Conservation (phyloP, 2,113 vertebrate genomes). For the Nycticebus coucang region DNA sequence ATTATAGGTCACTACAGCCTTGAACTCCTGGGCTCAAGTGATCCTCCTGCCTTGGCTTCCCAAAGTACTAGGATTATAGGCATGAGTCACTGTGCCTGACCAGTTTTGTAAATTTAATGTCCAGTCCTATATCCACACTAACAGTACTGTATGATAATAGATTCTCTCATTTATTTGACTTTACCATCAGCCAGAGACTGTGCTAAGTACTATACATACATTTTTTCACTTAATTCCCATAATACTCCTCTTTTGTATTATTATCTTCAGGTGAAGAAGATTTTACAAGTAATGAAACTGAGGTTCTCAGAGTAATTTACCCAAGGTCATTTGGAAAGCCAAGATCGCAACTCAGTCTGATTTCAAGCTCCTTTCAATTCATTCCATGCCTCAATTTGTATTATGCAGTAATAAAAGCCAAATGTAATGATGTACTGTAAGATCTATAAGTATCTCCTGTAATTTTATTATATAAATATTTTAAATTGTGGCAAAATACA, state of each 20-base stretch:
- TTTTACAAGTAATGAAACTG: constrained; percentile 2
- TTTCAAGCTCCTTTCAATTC: not conserved
- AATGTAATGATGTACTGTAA: not conserved
- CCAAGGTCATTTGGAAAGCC: not conserved
- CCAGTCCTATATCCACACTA: not conserved
- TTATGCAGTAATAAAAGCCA: not conserved
- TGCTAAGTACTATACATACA: not conserved
- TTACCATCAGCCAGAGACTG: not conserved
- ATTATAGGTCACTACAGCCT: too few species aligned
- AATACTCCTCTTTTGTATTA: not conserved
- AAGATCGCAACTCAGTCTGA: not conserved
- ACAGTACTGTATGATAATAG: not conserved
- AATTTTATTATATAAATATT: not conserved
- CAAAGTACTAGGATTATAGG: too few species aligned
- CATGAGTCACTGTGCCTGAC: too few species aligned
- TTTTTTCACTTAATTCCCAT: not conserved
- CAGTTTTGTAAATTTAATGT: not conserved
- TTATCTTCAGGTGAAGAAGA: not conserved
- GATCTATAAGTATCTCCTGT: not conserved
- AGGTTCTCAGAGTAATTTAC: not conserved
- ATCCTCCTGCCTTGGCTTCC: too few species aligned
- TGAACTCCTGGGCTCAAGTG: too few species aligned
- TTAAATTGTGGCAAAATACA: not conserved
- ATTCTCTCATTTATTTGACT: not conserved
- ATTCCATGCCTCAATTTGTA: not conserved